Conservation (phyloP, 2,113 vertebrate genomes). For the Lamprotornis superbus region DNA sequence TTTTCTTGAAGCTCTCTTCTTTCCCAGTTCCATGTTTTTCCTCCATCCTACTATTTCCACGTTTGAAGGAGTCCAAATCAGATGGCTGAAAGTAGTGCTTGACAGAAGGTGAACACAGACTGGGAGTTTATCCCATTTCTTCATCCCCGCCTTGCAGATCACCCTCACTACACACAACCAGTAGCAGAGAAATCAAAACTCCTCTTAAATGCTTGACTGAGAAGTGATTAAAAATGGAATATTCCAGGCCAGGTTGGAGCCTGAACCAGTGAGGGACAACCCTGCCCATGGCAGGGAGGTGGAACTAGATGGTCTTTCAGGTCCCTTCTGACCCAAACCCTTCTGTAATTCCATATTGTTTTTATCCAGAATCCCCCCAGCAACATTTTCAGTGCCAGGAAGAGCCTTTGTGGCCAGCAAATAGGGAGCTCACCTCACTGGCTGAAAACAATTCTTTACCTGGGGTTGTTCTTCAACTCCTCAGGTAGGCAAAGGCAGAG, state of each 20-base stretch:
- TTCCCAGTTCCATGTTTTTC: not conserved
- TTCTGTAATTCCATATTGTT: not conserved
- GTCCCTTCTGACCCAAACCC: not conserved
- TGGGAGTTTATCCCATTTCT: not conserved
- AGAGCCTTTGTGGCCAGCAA: not conserved
- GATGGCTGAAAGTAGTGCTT: not conserved
- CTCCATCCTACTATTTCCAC: not conserved
- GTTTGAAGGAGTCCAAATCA: not conserved
- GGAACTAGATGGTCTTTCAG: not conserved
- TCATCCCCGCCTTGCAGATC: not conserved
- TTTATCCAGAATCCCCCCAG: not conserved
- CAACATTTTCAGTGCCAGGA: not conserved
- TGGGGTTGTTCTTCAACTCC: not conserved
- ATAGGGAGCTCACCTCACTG: not conserved
- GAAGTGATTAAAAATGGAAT: not conserved
- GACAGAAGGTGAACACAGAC: not conserved
- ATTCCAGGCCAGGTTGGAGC: not conserved
- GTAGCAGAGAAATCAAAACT: not conserved
- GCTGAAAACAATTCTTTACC: not conserved
- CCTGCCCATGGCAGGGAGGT: not conserved
- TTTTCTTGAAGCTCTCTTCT: not conserved
- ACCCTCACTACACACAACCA: not conserved
- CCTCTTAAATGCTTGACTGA: not conserved
- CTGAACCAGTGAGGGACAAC: not conserved
- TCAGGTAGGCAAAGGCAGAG: not conserved